Evolutionary conservation across 1,140 invertebrate species (phyloP).

Genomic region (Drosophila truncata): DNA sequence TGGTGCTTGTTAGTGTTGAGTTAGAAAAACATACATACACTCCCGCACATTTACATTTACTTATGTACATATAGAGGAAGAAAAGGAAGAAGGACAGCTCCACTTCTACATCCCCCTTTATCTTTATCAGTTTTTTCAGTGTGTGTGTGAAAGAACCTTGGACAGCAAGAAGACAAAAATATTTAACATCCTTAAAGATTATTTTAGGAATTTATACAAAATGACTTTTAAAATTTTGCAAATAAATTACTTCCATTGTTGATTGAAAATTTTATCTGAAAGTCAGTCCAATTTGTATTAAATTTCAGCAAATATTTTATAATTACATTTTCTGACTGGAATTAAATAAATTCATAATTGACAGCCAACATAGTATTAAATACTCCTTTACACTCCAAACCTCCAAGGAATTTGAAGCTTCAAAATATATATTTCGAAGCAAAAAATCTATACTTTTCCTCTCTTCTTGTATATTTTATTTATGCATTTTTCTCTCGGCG

Average conservation of each 20-base stretch:
- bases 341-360: constrained; percentile 19
- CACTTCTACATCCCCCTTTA: constrained; percentile 2
- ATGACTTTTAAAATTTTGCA: no score
- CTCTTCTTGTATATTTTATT: constrained; percentile 66
- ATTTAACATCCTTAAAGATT: constrained; percentile 1
- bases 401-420: constrained; percentile 2
- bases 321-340: constrained; percentile 2
- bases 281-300: background rate
- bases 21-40: constrained; percentile 54
- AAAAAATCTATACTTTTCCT: constrained; percentile 30
- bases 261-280: background rate
- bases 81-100: constrained; percentile 13
- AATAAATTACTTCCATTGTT: background rate
- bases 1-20: constrained; percentile 69
- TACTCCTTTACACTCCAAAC: background rate
- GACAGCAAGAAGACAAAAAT: background rate
- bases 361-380: background rate
- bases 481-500: constrained; percentile 78
- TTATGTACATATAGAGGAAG: constrained; percentile 13
- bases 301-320: background rate
- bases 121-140: constrained; percentile 57
- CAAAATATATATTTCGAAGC: background rate
- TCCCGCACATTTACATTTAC: constrained; percentile 16
- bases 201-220: background rate
- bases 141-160: constrained; percentile 3